These are phyloP conservation scores for Gymnoscopelus microlampas DNA, from an alignment of 2,797 vertebrate genomes.

Conservation along the genomic window DNA sequence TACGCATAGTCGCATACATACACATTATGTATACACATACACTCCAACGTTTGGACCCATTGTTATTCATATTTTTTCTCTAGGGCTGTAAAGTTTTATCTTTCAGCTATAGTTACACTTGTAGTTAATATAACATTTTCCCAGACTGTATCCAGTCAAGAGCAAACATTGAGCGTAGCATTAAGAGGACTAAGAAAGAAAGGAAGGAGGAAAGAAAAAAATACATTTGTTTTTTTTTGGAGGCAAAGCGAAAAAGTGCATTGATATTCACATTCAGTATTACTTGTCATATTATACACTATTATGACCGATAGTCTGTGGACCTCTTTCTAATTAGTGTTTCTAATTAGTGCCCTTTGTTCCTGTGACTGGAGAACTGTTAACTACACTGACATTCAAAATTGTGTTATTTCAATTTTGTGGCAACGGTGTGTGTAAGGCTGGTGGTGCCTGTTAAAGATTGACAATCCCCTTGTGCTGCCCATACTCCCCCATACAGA, in stretches of 20 bases:
- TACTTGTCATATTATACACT: constrained; percentile 54
- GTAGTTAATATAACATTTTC: constrained; percentile 32
- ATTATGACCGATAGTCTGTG: constrained; percentile 36
- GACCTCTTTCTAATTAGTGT: no score
- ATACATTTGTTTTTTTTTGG: constrained; percentile 20
- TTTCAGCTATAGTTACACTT: constrained; percentile 34
- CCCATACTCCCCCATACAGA: no score
- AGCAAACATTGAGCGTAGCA: constrained; percentile 38
- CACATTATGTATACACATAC: constrained; percentile 18
- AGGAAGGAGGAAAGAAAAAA: constrained; percentile 10
- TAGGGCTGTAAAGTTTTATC: constrained; percentile 13
- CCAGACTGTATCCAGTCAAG: constrained; percentile 30
- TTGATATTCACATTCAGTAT: constrained; percentile 67
- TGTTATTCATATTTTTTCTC: constrained; percentile 33
- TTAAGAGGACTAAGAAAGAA: constrained; percentile 44
- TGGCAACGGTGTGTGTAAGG: no score
- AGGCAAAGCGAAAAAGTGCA: constrained; percentile 65
- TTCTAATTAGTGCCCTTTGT: no score
- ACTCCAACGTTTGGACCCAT: constrained; percentile 36
- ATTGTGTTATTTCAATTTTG: no score
- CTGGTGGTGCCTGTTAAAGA: no score
- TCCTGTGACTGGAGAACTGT: no score
- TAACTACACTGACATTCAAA: no score
- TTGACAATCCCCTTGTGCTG: no score
- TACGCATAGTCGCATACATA: constrained; percentile 20